Evolutionary conservation across 1,140 invertebrate species (phyloP), one percentile per base, ranked within the genome.

Genomic region (Goniozus legneri): DNA sequence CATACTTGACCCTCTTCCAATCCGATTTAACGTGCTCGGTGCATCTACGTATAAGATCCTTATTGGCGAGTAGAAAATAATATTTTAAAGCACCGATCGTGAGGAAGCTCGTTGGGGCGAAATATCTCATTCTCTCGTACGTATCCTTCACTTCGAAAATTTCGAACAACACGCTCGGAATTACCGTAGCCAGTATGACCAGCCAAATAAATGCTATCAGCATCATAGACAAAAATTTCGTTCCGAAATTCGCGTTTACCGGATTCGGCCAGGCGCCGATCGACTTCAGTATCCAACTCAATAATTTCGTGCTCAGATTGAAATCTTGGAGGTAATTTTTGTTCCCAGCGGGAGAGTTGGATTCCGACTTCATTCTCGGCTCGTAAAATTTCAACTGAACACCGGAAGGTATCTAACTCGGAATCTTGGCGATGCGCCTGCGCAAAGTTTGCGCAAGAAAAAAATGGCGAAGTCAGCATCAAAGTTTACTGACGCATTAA

Each of bases 21-120:
- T 71, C 68, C 1, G 56, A 7, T 1, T 51, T 54, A 0, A 68
- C 37, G 13, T 62, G 49, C 4, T 52, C 15, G n/a, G 68, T 40
- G 33, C 59, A 62, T 2, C 41, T 33, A 0, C 40, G 44, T 27
- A 71, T 68, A 2, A 61, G 47, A 0, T 41, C 12, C 3, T 36
- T 39, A 1, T 50, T 44, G 0, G 30, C 38, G 2, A 68, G 30
- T 0, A 71, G 18, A 1, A 41, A 54, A 2, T 32, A 48, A 31
- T 68, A 67, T 16, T 71, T 71, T 12, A 49, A 7, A 4, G 66
- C 31, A 0, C 56, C 54, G 44, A 64, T 61, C 0, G 54, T 8
- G n/a, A 50, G 54, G 30, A 63, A 64, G 16, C 58, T 56, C 18
- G 64, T 41, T 0, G 69, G 62, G 10, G 60, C 64, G 0, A 61